Percentiles rank a stretch among this genome's conserved stretches.
phyloP scores from a whole-genome alignment of 2,797 vertebrate species.

The Notamacropus eugenii region DNA sequence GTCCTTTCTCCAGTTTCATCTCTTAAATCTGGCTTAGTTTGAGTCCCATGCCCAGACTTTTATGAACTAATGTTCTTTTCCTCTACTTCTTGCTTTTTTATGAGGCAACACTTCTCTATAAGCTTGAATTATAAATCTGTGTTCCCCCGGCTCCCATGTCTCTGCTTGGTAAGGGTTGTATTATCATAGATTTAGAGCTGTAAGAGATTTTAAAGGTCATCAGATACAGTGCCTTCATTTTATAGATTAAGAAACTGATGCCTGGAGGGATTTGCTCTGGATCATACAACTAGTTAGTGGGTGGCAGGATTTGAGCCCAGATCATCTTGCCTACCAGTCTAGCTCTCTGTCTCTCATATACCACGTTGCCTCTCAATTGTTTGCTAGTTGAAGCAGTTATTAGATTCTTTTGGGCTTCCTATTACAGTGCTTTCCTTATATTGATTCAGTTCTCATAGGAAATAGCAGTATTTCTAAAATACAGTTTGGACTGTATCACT shows the following conservation, averaged over 20 bases:
- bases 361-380: neutral
- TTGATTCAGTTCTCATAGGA: neutral
- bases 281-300: neutral
- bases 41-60: neutral
- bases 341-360: no score
- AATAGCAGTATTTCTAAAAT: neutral
- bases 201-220: no score
- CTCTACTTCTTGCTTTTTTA: neutral
- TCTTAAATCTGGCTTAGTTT: neutral
- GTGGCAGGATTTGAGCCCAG: neutral
- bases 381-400: neutral
- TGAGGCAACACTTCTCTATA: neutral
- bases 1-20: neutral
- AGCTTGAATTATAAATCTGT: neutral
- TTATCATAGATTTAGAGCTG: no score
- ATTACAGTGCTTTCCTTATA: neutral
- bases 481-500: neutral
- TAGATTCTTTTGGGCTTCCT: neutral
- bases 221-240: neutral
- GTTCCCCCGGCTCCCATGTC: neutral
- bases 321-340: no score
- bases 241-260: neutral
- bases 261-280: neutral
- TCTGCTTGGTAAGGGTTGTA: neutral
- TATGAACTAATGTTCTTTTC: neutral